Evolutionary conservation across 2,888 invertebrate species (phyloP), one percentile per base, ranked within the genome.

Genomic region (Drosophila siamana): DNA sequence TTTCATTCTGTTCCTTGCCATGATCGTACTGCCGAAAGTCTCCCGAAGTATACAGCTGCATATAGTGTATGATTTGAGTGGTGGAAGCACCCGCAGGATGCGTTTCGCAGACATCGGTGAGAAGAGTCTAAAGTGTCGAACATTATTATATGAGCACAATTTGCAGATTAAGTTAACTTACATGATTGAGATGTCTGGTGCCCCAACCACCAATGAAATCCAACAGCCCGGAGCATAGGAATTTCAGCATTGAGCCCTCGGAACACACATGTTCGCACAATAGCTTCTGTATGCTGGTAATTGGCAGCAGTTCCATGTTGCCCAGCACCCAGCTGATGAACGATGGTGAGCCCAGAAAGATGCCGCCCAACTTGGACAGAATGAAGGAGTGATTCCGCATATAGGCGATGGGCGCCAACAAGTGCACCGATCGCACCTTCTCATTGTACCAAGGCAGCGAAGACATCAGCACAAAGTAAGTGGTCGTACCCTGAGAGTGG

Each of bases 401-500:
- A 77, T 93, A 95, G 0, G 95, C 95, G 0, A 96, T 94, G 0
- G 96, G 96, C 1, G 95, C 96, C 63, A 96, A 91, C 19, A 95
- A 94, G 65, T 95, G 94, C 85, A 95, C 95, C 0, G 94, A 93
- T 80, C 94, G 93, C 33, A 97, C 93, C 52, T 94, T 93, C 46
- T 94, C 93, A 77, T 96, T 95, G 72, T 95, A 95, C 75, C 95
- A 94, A 0, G 95, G 95, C 74, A 94, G 92, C 15, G 94, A 93
- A 1, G 96, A 95, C 50, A 96, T 93, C 89, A 96, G 93, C 1
- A 95, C 95, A 86, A 95, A 96, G 82, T 95, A 94, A 77, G 95
- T 94, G 0, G 97, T 96, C 0, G 97, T 96, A 1, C 98, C 92
- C 74, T 91, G 92, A 0, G 92, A 91, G 63, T 91, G 91, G 95